These are phyloP conservation scores for Sogatella furcifera DNA, from an alignment of 1,140 invertebrate genomes.

Conservation along the genomic window DNA sequence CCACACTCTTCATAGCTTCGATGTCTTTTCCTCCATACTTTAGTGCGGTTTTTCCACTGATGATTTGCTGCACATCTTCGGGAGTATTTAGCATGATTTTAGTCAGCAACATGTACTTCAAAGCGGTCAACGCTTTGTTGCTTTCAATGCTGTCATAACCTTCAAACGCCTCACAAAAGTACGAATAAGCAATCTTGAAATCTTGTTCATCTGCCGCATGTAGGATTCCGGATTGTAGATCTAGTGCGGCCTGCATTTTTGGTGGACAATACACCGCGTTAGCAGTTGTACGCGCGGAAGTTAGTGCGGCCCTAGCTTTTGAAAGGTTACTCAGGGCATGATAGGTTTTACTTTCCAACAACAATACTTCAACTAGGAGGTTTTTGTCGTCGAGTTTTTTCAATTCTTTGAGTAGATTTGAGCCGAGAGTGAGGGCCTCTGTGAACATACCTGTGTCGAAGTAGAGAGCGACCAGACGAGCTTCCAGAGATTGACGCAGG, in stretches of 20 bases:
- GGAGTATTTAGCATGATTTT: constrained; percentile 96
- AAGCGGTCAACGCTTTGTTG: constrained; percentile 79
- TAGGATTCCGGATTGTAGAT: constrained; percentile 95
- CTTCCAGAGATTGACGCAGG: constrained; percentile 89
- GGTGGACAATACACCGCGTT: constrained; percentile 99
- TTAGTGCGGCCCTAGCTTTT: constrained; percentile 92
- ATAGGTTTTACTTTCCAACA: constrained; percentile 97
- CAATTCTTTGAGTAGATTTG: constrained; percentile 80
- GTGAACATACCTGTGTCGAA: constrained; percentile 86
- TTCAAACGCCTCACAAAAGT: constrained; percentile 99
- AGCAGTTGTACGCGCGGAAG: constrained; percentile 95
- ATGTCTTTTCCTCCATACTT: constrained; percentile 93
- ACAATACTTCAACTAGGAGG: constrained; percentile 89
- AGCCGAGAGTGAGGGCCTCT: constrained; percentile 74
- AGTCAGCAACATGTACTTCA: constrained; percentile 98
- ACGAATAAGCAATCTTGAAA: constrained; percentile 99
- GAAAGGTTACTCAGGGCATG: constrained; percentile 94
- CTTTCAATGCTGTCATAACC: constrained; percentile 94
- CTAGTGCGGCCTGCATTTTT: constrained; percentile 92
- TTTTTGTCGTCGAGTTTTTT: constrained; percentile 99
- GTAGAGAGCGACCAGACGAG: constrained; percentile 84
- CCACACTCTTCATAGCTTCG: constrained; percentile 96
- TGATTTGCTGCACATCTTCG: constrained; percentile 92
- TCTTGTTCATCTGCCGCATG: constrained; percentile 98
- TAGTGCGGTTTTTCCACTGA: constrained; percentile 92